Base-by-base conservation (phyloP, 2,888 invertebrate species). In the Sarcophaga rosellei region DNA sequence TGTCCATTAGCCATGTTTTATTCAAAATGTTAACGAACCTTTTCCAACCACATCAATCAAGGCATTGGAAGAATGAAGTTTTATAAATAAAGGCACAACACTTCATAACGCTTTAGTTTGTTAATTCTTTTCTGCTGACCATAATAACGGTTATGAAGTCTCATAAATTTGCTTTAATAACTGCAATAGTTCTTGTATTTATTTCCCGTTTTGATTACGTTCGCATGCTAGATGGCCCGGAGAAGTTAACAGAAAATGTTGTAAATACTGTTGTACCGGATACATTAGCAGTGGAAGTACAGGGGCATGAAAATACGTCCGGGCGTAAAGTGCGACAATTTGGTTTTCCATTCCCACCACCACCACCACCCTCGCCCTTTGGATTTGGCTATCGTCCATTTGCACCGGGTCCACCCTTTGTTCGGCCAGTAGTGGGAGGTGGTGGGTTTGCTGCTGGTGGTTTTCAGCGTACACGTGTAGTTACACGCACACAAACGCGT, bases 401-500 rank as follows among this genome's bases (percentile, higher is more conserved):
- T 45, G 69, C 77, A 3, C 68, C 59, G 25, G 44, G 21, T 17
- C 17, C n/a, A 88, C 84, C 2, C 81, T 65, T 35, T 69, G 88
- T 86, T 23, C 82, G 53, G 10, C 45, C 63, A 78, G 8, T 77
- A 17, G 83, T 81, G 12, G 73, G 47, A 15, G 86, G 81, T 17
- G 87, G 84, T 25, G 88, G 86, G 1, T 86, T 17, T 70, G 89
- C 88, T n/a, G 88, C 89, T 12, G 89, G 89, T 2, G 89, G 89
- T 2, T 89, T 88, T 70, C 87, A 88, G 47, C 88, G 89, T 53
- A 89, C 89, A 2, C 90, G 89, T 12, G 86, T 88, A 69, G 88
- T 91, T 45, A 91, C 91, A 20, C 90, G 90, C 44, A 91, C 91
- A 0, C 90, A 89, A 21, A 91, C 91, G 0, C 89, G 90, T 47